Conservation (phyloP, 2,797 vertebrate genomes). For the Pristis pectinata region DNA sequence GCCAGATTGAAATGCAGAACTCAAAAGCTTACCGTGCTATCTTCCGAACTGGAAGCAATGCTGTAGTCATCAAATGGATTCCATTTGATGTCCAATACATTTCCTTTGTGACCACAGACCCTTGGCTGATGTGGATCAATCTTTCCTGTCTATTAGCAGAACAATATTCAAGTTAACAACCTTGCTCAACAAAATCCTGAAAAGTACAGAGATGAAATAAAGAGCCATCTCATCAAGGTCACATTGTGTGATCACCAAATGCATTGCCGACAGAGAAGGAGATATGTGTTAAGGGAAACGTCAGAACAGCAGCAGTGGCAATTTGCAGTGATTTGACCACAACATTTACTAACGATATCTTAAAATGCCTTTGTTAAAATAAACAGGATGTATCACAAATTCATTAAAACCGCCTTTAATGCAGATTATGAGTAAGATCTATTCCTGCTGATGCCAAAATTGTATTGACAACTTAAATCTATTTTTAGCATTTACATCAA, state of each 20-base stretch:
- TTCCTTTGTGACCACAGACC: conserved; percentile 81
- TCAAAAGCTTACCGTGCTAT: conserved; percentile 68
- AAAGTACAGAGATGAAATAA: not conserved
- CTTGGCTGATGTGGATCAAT: conserved; percentile 81
- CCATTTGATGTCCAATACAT: conserved; percentile 89
- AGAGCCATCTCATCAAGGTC: not conserved
- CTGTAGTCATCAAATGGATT: conserved; percentile 86
- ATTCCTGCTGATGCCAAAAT: not conserved
- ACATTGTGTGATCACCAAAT: not conserved
- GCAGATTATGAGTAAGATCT: not conserved
- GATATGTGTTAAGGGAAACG: not conserved
- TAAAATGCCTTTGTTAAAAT: not conserved
- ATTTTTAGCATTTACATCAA: not conserved
- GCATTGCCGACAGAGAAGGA: not conserved
- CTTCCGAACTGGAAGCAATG: conserved; percentile 91
- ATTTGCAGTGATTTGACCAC: not conserved
- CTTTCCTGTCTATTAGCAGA: conserved; percentile 73
- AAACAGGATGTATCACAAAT: not conserved
- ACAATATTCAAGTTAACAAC: not conserved
- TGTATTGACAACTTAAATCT: not conserved
- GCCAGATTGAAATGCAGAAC: not conserved
- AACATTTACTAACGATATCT: not conserved
- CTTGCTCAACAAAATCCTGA: not conserved
- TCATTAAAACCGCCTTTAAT: not conserved
- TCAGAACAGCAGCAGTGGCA: not conserved